Conservation (phyloP, 2,888 invertebrate species). For the Aricia artaxerxes region DNA sequence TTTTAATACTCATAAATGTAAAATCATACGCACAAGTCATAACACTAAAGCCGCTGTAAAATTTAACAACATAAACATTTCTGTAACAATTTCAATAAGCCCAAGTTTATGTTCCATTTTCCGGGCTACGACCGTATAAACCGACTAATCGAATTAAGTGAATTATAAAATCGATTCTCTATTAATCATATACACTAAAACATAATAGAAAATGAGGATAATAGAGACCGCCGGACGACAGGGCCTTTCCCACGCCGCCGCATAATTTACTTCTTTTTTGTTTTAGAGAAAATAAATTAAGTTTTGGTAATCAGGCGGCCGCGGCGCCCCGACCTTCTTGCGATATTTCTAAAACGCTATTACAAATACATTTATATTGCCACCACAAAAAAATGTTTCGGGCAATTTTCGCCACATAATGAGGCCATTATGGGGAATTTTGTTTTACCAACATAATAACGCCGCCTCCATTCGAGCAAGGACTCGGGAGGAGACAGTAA, state of each 20-base stretch:
- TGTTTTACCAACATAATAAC: conserved; percentile 81
- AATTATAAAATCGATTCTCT: conserved; percentile 64
- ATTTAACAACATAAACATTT: not conserved
- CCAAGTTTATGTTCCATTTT: not conserved
- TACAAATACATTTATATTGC: conserved; percentile 80
- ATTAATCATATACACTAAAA: conserved; percentile 77
- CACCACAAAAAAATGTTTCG: conserved; percentile 77
- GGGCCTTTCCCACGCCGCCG: conserved; percentile 76
- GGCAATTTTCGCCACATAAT: conserved; percentile 81
- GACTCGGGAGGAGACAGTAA: conserved; percentile 78
- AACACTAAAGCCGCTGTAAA: not conserved
- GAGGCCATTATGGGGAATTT: conserved; percentile 80
- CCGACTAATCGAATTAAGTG: conserved; percentile 28
- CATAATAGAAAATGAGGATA: conserved; percentile 81
- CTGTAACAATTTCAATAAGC: not conserved
- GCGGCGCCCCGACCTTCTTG: conserved; percentile 71
- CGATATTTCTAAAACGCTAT: conserved; percentile 80
- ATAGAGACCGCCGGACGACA: conserved; percentile 77
- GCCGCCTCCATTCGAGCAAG: conserved; percentile 75
- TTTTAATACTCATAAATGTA: not conserved
- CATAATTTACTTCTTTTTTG: conserved; percentile 69
- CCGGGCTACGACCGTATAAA: conserved; percentile 6
- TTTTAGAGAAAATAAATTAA: conserved; percentile 76
- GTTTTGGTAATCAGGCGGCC: conserved; percentile 77
- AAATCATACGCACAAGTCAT: not conserved